Evolutionary conservation across 1,140 invertebrate genomes (phyloP).

Genomic region (Panulirus ornatus): DNA sequence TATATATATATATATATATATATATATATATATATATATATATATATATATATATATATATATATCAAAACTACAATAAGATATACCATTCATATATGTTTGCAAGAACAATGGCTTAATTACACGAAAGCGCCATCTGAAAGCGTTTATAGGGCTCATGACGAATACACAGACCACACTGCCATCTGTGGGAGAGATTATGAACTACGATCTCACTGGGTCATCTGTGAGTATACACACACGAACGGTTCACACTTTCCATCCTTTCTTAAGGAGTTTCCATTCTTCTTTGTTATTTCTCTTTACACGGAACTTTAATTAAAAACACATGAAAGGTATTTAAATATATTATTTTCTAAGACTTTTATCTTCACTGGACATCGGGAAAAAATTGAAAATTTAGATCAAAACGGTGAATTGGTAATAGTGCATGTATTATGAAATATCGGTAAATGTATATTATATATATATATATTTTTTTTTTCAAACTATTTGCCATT

Average conservation of each 20-base stretch:
- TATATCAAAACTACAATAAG: neutral
- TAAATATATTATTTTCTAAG: neutral
- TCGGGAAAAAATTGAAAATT: neutral
- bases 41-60: constrained; percentile 6
- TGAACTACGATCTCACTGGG: too few species aligned
- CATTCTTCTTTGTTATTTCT: too few species aligned
- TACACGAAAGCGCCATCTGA: neutral
- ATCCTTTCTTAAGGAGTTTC: too few species aligned
- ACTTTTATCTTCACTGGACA: neutral
- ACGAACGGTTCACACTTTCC: too few species aligned
- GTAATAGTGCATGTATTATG: too few species aligned
- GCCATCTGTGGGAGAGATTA: too few species aligned
- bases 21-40: constrained; percentile 14
- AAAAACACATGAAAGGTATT: neutral
- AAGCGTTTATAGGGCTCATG: neutral
- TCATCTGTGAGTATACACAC: too few species aligned
- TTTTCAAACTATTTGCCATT: too few species aligned
- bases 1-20: constrained; percentile 14
- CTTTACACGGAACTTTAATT: neutral
- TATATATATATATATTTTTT: neutral
- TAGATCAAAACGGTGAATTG: neutral
- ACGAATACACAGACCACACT: neutral
- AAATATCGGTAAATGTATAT: neutral
- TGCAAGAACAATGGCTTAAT: neutral
- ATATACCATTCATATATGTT: neutral